These are phyloP conservation scores for Lepidocyrtinus sp. DNA, from an alignment of 2,888 invertebrate genomes.

Conservation along the genomic window DNA sequence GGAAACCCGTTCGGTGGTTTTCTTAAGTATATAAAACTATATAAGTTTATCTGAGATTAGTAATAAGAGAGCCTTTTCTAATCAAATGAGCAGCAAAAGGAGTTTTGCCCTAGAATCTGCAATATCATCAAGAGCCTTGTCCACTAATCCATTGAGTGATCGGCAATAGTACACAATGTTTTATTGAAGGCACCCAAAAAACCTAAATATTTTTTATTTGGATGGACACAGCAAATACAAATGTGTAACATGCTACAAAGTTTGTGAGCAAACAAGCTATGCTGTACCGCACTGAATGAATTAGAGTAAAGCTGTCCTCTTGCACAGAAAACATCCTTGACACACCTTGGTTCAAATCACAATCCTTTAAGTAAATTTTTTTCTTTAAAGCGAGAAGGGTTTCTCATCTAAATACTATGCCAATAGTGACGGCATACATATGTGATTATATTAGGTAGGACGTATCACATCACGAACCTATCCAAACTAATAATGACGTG, in stretches of 20 bases:
- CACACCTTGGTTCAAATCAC: conserved; percentile 44
- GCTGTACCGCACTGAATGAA: not conserved
- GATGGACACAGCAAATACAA: not conserved
- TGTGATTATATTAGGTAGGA: too few species aligned
- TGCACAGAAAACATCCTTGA: conserved; percentile 50
- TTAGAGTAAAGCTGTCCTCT: not conserved
- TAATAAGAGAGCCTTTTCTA: too few species aligned
- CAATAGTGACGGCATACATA: not conserved
- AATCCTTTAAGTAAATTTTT: too few species aligned
- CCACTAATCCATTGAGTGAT: not conserved
- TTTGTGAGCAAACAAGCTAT: not conserved
- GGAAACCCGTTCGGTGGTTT: not conserved
- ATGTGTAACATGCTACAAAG: not conserved
- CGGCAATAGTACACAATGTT: not conserved
- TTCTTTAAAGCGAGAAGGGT: too few species aligned
- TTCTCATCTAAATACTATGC: too few species aligned
- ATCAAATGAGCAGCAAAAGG: too few species aligned
- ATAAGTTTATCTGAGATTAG: too few species aligned
- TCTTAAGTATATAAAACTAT: too few species aligned
- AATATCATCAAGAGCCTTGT: not conserved
- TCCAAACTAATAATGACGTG: not conserved
- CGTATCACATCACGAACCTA: not conserved
- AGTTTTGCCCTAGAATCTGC: not conserved
- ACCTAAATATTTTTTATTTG: not conserved
- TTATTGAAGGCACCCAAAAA: not conserved